Evolutionary conservation across 2,797 vertebrate genomes (phyloP), one percentile per base, ranked within the genome.

Genomic region (Argentina silus): DNA sequence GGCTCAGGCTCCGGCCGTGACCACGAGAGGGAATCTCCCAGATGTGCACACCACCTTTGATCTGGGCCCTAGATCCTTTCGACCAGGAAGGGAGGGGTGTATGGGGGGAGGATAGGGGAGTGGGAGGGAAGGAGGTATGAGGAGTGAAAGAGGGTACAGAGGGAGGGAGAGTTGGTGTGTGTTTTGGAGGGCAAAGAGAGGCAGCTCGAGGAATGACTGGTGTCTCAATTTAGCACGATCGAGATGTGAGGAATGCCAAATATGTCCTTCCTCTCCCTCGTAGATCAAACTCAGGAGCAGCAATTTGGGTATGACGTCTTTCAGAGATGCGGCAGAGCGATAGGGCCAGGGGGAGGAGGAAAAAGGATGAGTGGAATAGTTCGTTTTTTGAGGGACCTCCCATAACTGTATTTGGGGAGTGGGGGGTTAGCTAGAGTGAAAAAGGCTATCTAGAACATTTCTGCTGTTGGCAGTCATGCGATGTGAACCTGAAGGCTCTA

Each of bases 171-270:
- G 62, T 7, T 19, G 21, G 64, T 44, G 44, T 19, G 2, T 2
- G 62, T 3, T 36, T 6, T 5, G 36, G 15, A 43, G 23, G 47
- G 48, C 27, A 60, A 11, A 47, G 7, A 55, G 15, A 12, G 27
- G 48, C 44, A 7, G 44, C 6, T 14, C 27, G 43, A 53, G 62
- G 75, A 83, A 80, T 72, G 64, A 56, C 19, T 36, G 65, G 14
- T 70, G 72, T 76, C 77, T 43, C 47, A 69, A 42, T 74, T 69
- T 42, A 53, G 48, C 19, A 68, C 3, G 19, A 77, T 42, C 77
- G 47, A 0, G 15, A 82, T 83, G 59, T 76, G 3, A 69, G 50
- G 72, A 83, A 83, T 82, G 74, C 21, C 17, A 69, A 60, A 64
- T 67, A 77, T 66, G 67, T 44, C 5, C 69, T 59, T 36, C n/a